Conservation (phyloP, 2,113 vertebrate genomes). For the Lophura nycthemera region DNA sequence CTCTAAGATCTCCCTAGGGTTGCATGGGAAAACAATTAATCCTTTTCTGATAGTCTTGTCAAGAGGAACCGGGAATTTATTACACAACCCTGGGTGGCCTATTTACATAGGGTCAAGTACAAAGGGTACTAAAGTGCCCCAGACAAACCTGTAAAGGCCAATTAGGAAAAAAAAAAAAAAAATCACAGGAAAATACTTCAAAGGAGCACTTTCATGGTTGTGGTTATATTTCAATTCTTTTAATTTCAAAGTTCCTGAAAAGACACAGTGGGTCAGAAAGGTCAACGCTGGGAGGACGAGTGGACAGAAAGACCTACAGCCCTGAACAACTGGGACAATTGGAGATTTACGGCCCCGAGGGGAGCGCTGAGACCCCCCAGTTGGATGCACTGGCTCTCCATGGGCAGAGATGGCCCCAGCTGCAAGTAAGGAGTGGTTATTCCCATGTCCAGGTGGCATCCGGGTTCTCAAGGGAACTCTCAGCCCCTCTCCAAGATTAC, state of each 20-base stretch:
- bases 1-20: conserved; percentile 8
- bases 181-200: conserved; percentile 32
- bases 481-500: neutral
- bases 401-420: neutral
- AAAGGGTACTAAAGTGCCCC: conserved; percentile 25
- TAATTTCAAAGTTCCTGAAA: conserved; percentile 36
- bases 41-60: conserved; percentile 48
- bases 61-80: conserved; percentile 34
- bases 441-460: neutral
- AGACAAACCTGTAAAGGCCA: conserved; percentile 33
- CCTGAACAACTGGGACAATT: neutral
- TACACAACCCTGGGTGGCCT: conserved; percentile 61
- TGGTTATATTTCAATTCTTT: conserved; percentile 17
- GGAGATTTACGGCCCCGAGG: neutral
- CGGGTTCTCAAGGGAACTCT: neutral
- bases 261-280: conserved; percentile 32
- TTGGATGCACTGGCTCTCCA: neutral
- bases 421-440: neutral
- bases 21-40: conserved; percentile 37
- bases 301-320: neutral
- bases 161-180: neutral
- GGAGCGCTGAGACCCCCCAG: neutral
- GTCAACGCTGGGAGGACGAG: neutral
- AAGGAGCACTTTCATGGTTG: neutral
- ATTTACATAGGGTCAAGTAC: conserved; percentile 60